Base-by-base conservation (phyloP, 2,888 invertebrate species). In the Noctua comes region DNA sequence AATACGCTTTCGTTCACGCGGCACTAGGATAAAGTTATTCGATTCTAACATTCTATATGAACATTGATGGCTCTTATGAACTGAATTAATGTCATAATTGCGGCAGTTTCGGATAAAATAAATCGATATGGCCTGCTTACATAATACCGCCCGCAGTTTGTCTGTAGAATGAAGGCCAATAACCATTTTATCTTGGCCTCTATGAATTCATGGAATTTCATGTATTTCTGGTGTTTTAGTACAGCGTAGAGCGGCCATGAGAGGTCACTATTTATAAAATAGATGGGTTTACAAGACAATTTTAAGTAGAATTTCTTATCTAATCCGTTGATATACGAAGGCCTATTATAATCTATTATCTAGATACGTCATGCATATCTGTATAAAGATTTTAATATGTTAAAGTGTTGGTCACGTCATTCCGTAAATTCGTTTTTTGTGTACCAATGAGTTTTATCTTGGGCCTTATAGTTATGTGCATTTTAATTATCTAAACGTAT, bases 1-100 rank as follows among this genome's bases (percentile, higher is more conserved):
- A 92, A 92, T 91, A 91, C 90, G 91, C 88, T 93, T 92, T 93
- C 92, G 91, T 94, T 93, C 92, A 93, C 91, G 93, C 94, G 91
- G 93, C 91, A 92, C 82, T 91, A 89, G 91, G 86, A 93, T 96
- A 94, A 95, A 95, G 96, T 94, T 95, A 96, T 95, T 95, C 92
- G 93, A 93, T 91, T 94, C 93, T 93, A 95, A 94, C 93, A 92
- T 95, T 92, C 90, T 92, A 93, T 95, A 94, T 93, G 94, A 94
- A 93, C 93, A 94, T 94, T 94, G 92, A 95, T 94, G 90, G 94
- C 92, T 94, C 93, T 95, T 95, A 95, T 94, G 94, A 94, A 93
- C 94, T 92, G 94, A 95, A 94, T 96, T 96, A 96, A 96, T 95
- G 96, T 95, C 95, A 96, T 96, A 96, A 96, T 96, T 96, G 95